phyloP scores from a whole-genome alignment of 2,888 invertebrate species.

The Pachydiplax longipennis region DNA sequence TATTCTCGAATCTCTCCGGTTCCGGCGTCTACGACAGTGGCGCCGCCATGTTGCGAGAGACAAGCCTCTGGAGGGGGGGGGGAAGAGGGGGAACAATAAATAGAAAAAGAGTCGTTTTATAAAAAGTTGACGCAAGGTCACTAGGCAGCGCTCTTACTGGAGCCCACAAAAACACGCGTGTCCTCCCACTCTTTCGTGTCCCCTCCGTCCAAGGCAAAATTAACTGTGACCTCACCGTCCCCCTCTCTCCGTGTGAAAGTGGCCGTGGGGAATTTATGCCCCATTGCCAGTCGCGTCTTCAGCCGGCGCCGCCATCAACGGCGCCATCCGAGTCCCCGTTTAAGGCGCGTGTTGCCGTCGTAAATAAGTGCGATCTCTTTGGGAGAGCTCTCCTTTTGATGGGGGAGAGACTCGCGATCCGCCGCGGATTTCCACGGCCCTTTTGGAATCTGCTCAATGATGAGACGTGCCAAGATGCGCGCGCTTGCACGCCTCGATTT shows the following conservation, averaged over 20 bases:
- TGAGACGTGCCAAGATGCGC: too few species aligned
- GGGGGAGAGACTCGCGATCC: neutral
- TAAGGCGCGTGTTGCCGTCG: conserved; percentile 39
- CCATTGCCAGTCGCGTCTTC: neutral
- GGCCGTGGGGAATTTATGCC: conserved; percentile 44
- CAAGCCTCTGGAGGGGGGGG: neutral
- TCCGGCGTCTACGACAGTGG: conserved; percentile 15
- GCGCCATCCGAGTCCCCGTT: conserved; percentile 31
- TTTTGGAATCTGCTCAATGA: neutral
- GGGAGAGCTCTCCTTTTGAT: conserved; percentile 11
- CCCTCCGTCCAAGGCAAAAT: conserved; percentile 16
- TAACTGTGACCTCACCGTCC: conserved; percentile 41
- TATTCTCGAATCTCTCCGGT: conserved; percentile 31
- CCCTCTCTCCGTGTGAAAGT: conserved; percentile 11
- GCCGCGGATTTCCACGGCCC: neutral
- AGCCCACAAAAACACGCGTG: conserved; percentile 8
- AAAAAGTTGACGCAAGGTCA: conserved; percentile 33
- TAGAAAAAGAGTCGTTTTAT: conserved; percentile 5
- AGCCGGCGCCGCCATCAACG: neutral
- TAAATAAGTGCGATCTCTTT: conserved; percentile 16
- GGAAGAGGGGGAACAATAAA: neutral
- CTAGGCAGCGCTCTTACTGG: neutral
- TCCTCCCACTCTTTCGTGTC: neutral
- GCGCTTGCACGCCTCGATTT: too few species aligned
- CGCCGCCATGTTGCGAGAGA: conserved; percentile 33